phyloP scores from a whole-genome alignment of 92 coral and sea anemone genomes.

The Plumapathes pennacea region DNA sequence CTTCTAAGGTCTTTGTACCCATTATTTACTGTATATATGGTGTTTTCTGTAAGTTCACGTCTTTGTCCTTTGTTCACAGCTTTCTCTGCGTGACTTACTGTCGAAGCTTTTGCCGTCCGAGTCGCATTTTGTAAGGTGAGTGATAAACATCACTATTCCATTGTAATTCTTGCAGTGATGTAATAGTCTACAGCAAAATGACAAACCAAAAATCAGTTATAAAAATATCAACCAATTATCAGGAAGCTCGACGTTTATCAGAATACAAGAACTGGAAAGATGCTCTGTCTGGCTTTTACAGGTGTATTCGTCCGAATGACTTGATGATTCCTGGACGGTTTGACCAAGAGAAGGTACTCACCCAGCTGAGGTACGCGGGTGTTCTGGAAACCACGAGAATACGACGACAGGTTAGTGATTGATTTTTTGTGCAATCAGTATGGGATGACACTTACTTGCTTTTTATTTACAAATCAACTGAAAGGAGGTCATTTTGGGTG shows the following conservation, averaged over 20 bases:
- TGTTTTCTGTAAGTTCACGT: no score
- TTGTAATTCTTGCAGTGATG: background rate
- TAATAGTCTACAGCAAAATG: background rate
- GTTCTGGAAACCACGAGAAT: constrained; percentile 92
- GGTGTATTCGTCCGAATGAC: constrained; percentile 95
- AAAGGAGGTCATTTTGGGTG: no score
- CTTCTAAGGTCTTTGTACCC: no score
- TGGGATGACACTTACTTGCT: background rate
- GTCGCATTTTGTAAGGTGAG: constrained; percentile 98
- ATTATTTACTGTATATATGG: no score
- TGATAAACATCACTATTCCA: background rate
- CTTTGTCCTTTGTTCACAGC: constrained; percentile 46
- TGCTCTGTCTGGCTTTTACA: background rate
- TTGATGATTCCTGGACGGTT: constrained; percentile 82
- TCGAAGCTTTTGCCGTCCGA: constrained; percentile 74
- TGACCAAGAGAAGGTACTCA: constrained; percentile 91
- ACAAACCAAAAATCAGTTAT: background rate
- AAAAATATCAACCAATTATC: no score
- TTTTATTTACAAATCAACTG: background rate
- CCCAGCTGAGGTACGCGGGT: constrained; percentile 90
- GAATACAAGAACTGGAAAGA: no score
- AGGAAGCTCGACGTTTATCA: no score
- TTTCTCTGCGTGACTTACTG: constrained; percentile 81
- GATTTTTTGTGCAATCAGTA: background rate
- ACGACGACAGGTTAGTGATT: constrained; percentile 75